Evolutionary conservation across 2,797 vertebrate species (phyloP), one percentile per base, ranked within the genome.

Genomic region (Cyprinodon diabolis): DNA sequence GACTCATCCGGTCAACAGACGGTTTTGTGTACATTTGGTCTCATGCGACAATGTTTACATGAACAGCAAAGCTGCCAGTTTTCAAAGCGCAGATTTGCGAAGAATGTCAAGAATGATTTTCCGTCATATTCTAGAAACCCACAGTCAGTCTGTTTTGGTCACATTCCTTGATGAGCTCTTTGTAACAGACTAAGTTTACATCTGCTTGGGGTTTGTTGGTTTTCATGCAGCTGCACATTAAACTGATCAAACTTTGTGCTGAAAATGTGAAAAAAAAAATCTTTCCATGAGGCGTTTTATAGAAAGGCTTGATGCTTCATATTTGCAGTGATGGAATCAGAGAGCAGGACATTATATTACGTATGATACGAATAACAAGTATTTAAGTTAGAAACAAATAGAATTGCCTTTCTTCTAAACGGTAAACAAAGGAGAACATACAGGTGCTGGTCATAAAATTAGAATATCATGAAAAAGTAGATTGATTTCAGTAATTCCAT

Each of bases 181-280:
- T 54, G 21, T 57, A 71, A 25, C 51, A 48, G 72, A 68, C 45
- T 11, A 17, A 54, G 66, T 69, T 48, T 75, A 63, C 63, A 25
- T 19, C 49, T 37, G 9, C 51, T 83, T 25, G 0, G 37, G 69
- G 57, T 80, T 77, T 86, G 76, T 79, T 85, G 52, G 82, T 84
- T 83, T 84, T 52, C 80, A 17, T 85, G 82, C 71, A 71, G 1
- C 10, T 6, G 21, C 60, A 23, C 65, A 45, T 52, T 35, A 49
- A 72, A 66, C 25, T 17, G 56, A 73, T 78, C 21, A 63, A 30
- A 69, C 19, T 14, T 48, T 75, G 40, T 56, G 63, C 23, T 74
- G 83, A 40, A 70, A 72, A 65, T 67, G 66, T 78, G 82, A 87
- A 75, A 47, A n/a, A 15, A 30, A 30, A 30, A 30, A 30, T 30